Evolutionary conservation across 2,113 vertebrate species (phyloP).

Genomic region (Noturus placidus): DNA sequence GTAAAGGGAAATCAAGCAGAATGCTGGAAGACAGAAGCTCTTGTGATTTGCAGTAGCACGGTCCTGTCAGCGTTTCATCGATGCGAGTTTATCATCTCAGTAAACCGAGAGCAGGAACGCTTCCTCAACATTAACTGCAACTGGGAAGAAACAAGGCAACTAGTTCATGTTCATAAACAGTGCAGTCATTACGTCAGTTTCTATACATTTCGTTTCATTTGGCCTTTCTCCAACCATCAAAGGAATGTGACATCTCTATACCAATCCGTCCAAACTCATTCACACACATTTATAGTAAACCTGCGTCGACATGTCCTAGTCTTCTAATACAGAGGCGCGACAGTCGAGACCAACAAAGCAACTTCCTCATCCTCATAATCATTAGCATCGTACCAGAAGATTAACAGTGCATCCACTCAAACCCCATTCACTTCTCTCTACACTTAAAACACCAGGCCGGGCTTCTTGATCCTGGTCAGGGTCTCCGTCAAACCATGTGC

Average conservation of each 20-base stretch:
- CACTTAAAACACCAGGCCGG: neutral
- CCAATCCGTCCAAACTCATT: neutral
- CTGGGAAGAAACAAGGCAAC: slow-evolving; percentile 13
- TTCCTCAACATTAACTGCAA: slow-evolving; percentile 9
- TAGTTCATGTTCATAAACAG: slow-evolving; percentile 10
- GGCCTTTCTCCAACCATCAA: neutral
- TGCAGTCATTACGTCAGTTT: neutral
- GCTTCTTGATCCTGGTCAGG: neutral
- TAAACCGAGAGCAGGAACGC: neutral
- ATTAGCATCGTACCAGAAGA: neutral
- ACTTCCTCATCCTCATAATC: slow-evolving; percentile 17
- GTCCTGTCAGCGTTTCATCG: slow-evolving; percentile 28
- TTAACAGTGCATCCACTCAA: neutral
- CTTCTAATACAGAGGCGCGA: neutral
- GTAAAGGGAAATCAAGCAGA: neutral
- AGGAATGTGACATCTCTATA: neutral
- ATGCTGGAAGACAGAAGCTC: slow-evolving; percentile 43
- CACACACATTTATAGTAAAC: neutral
- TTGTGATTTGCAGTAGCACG: slow-evolving; percentile 32
- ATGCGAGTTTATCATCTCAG: slow-evolving; percentile 9
- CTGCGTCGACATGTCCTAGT: slow-evolving; percentile 8
- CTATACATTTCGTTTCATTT: neutral
- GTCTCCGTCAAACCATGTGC: neutral
- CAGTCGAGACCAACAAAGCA: neutral
- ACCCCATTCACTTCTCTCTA: neutral